Evolutionary conservation across 2,888 invertebrate species (phyloP), one percentile per base, ranked within the genome.

Genomic region (Leucophenga montana): DNA sequence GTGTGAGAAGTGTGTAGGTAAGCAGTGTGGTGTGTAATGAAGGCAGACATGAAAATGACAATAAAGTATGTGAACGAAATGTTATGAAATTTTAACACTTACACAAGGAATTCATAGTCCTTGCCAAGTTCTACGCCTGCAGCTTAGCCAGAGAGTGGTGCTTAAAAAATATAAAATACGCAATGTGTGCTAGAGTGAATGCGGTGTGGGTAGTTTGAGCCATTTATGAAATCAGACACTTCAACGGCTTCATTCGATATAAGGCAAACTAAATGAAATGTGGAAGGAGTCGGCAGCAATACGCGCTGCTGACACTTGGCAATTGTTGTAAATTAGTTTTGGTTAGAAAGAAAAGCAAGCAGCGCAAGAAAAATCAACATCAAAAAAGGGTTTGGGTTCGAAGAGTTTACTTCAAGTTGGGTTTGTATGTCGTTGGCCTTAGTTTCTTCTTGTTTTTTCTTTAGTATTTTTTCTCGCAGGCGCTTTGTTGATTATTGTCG

Each of bases 61-160:
- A 61, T 61, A 61, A 61, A 61, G 61, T 61, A 31, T 39, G 39
- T 18, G 61, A 50, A 67, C 73, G 71, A 83, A 81, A 82, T 82
- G 78, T 83, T 81, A 80, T 83, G 82, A 80, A 81, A 82, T 81
- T 81, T 83, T 75, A 74, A 78, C 81, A 76, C 75, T 76, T 81
- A 73, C 68, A 74, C 72, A 14, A 46, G 14, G 44, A 44, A 82
- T 75, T 68, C 50, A 73, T 69, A 70, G 67, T 73, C 69, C 80
- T 77, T 71, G 73, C 73, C 70, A 78, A 78, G 72, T 54, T 75
- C 71, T 69, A 69, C 71, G 70, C 33, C 59, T 18, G n/a, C 46
- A 46, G 62, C 44, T 22, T n/a, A 20, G 50, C 8, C 14, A 8
- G 6, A 1, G 6, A 20, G 62, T 20, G 62, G 16, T 46, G 39